Conservation (phyloP, 2,888 invertebrate genomes). For the Macaria notata region DNA sequence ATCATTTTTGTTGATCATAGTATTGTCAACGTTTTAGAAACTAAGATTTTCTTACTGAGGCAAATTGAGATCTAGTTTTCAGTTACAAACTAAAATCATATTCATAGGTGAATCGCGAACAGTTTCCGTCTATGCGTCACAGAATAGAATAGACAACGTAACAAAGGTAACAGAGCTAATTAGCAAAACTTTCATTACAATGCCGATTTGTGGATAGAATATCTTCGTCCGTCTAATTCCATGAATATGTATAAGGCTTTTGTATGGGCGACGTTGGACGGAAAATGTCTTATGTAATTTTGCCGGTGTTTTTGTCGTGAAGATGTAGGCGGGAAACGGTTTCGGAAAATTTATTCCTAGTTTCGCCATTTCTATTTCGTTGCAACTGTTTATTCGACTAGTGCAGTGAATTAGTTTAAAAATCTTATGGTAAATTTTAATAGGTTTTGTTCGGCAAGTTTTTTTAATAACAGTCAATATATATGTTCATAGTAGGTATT, state of each 20-base stretch:
- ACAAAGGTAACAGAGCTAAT: conserved; percentile 18
- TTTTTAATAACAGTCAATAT: no score
- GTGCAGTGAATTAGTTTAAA: no score
- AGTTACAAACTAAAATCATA: no score
- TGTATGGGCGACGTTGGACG: conserved; percentile 37
- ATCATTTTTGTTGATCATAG: no score
- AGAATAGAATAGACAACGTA: conserved; percentile 14
- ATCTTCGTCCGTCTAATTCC: conserved; percentile 27
- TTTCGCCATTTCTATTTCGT: no score
- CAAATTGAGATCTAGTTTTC: no score
- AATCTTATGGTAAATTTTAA: no score
- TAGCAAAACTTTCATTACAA: conserved; percentile 32
- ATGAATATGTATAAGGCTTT: conserved; percentile 39
- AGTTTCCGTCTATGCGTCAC: not conserved
- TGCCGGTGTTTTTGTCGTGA: not conserved
- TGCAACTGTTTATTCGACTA: no score
- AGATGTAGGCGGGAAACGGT: not conserved
- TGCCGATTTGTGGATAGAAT: conserved; percentile 13
- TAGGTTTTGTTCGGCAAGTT: no score
- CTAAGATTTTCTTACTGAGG: no score
- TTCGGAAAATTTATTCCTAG: not conserved
- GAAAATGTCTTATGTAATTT: conserved; percentile 24
- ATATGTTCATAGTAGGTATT: no score
- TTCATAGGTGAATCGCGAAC: not conserved
- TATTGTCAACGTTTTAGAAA: no score